These are phyloP conservation scores for Calidris pugnax DNA, from an alignment of 2,113 vertebrate genomes.

Conservation along the genomic window DNA sequence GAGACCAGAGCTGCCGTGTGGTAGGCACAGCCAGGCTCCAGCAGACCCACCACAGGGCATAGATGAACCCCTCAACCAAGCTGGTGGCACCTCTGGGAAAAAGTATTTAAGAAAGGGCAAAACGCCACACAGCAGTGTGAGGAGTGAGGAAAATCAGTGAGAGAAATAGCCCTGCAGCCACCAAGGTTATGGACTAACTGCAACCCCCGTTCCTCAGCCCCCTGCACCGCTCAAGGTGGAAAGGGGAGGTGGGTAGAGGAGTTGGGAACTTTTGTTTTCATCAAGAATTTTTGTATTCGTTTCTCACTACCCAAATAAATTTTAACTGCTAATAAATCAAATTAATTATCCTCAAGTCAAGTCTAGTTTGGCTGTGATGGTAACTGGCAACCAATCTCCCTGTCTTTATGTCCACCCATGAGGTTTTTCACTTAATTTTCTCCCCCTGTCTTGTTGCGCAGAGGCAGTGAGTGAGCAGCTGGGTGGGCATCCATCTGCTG, in stretches of 20 bases:
- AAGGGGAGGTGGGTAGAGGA: neutral
- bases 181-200: neutral
- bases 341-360: neutral
- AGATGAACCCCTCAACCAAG: neutral
- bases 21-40: neutral
- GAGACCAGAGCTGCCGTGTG: neutral
- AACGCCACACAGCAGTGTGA: neutral
- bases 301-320: neutral
- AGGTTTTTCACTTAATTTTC: neutral
- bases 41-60: neutral
- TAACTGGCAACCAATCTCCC: neutral
- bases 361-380: neutral
- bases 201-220: neutral
- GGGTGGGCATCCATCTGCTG: neutral
- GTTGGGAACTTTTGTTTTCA: neutral
- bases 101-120: neutral
- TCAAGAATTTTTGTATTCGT: neutral
- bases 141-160: neutral
- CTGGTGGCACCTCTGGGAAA: neutral
- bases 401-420: neutral
- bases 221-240: accelerated
- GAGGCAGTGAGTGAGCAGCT: neutral
- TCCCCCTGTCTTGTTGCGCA: neutral
- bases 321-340: neutral
- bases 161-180: neutral